Evolutionary conservation across 1,140 invertebrate genomes (phyloP).

Genomic region (Cydia strobilella): DNA sequence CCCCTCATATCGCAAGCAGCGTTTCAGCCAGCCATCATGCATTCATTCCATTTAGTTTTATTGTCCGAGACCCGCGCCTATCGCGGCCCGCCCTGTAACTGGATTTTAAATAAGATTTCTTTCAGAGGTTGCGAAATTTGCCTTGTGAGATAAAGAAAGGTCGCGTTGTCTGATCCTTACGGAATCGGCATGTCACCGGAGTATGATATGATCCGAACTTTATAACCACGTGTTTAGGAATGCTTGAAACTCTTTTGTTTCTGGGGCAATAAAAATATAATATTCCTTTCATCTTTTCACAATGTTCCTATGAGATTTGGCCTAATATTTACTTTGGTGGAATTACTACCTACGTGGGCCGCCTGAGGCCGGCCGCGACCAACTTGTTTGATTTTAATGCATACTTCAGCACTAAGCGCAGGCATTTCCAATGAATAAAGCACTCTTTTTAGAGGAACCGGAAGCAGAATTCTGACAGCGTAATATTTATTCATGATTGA

Average conservation of each 20-base stretch:
- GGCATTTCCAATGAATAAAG: slow-evolving; percentile 55
- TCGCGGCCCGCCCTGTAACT: slow-evolving; percentile 68
- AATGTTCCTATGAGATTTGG: slow-evolving; percentile 63
- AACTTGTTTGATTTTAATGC: slow-evolving; percentile 75
- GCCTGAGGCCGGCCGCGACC: slow-evolving; percentile 50
- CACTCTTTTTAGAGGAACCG: slow-evolving; percentile 35
- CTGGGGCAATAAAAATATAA: slow-evolving; percentile 42
- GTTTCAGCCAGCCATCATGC: slow-evolving; percentile 69
- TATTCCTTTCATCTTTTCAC: slow-evolving; percentile 62
- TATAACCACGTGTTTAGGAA: slow-evolving; percentile 52
- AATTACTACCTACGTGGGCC: slow-evolving; percentile 63
- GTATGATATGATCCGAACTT: slow-evolving; percentile 65
- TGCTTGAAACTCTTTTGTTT: slow-evolving; percentile 39
- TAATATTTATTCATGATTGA: neutral
- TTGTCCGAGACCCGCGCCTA: slow-evolving; percentile 74
- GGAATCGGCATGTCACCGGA: slow-evolving; percentile 62
- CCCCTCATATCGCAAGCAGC: slow-evolving; percentile 67
- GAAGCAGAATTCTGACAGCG: neutral
- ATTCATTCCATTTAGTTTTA: slow-evolving; percentile 80
- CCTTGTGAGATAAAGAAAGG: slow-evolving; percentile 76
- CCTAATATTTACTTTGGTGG: slow-evolving; percentile 71
- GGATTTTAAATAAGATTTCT: slow-evolving; percentile 79
- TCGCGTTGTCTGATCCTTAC: slow-evolving; percentile 64
- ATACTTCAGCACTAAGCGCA: slow-evolving; percentile 63
- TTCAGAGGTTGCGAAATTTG: slow-evolving; percentile 69